A percentile compares a stretch with the other conserved stretches of the same genome.
These are phyloP conservation scores for Calliopsis andreniformis DNA, from an alignment of 1,140 invertebrate genomes.

Conservation along the genomic window DNA sequence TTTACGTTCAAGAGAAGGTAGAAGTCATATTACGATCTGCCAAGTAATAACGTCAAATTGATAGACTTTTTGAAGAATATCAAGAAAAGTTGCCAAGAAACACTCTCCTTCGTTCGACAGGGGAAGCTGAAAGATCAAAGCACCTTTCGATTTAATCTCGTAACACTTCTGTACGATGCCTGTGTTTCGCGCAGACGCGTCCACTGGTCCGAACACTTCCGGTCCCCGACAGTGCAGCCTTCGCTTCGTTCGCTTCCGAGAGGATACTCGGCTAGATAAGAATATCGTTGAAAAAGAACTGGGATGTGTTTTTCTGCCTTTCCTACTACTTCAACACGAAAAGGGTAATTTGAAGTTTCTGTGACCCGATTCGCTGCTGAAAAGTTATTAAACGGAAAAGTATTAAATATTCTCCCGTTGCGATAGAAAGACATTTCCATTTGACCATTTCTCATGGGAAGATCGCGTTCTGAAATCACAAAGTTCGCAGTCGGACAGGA, in stretches of 20 bases:
- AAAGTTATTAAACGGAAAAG: not conserved
- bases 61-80: slow-evolving; percentile 13
- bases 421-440: slow-evolving; percentile 7
- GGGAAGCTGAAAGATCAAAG: slow-evolving; percentile 43
- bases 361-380: not conserved
- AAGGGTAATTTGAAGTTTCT: not conserved
- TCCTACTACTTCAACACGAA: not conserved
- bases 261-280: slow-evolving; percentile 19
- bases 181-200: not conserved
- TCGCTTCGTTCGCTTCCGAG: slow-evolving; percentile 4
- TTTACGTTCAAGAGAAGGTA: slow-evolving; percentile 21
- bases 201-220: not conserved
- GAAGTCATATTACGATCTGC: not conserved
- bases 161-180: slow-evolving; percentile 13
- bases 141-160: slow-evolving; percentile 37
- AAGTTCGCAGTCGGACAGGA: slow-evolving; percentile 5
- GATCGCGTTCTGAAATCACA: slow-evolving; percentile 36
- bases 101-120: no score
- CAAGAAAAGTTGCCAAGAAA: no score
- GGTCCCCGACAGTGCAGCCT: not conserved
- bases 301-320: slow-evolving; percentile 2
- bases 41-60: slow-evolving; percentile 36
- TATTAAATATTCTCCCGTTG: no score
- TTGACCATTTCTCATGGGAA: slow-evolving; percentile 13
- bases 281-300: slow-evolving; percentile 51